phyloP scores from a whole-genome alignment of 2,113 vertebrate species.

The Ammodytes dubius region DNA sequence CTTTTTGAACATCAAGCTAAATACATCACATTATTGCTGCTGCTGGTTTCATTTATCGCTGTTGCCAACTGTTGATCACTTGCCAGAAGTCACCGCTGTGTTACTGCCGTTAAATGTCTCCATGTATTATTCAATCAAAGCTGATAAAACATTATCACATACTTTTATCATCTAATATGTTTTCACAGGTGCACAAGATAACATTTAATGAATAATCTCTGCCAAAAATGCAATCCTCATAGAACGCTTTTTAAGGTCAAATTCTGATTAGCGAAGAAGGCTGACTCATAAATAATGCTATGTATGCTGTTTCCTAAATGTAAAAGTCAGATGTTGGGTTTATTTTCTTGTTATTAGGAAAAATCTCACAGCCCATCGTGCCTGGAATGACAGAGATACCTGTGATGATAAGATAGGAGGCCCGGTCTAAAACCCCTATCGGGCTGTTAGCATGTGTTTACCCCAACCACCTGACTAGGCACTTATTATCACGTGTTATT shows the following conservation, averaged over 20 bases:
- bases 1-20: background rate
- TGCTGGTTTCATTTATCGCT: background rate
- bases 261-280: background rate
- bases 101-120: background rate
- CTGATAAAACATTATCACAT: slow-evolving; percentile 6
- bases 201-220: background rate
- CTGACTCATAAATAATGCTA: background rate
- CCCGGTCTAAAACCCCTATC: too few relatives aligned
- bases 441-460: too few relatives aligned
- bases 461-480: too few relatives aligned
- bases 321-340: too few relatives aligned
- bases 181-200: background rate
- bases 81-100: background rate
- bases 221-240: background rate
- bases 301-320: too few relatives aligned
- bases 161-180: background rate
- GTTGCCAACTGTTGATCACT: background rate
- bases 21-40: background rate
- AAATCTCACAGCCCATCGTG: too few relatives aligned
- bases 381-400: too few relatives aligned
- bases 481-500: too few relatives aligned
- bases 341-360: too few relatives aligned
- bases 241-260: background rate
- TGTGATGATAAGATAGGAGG: too few relatives aligned
- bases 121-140: background rate